phyloP scores from a whole-genome alignment of 2,113 vertebrate species.

The Noturus placidus region DNA sequence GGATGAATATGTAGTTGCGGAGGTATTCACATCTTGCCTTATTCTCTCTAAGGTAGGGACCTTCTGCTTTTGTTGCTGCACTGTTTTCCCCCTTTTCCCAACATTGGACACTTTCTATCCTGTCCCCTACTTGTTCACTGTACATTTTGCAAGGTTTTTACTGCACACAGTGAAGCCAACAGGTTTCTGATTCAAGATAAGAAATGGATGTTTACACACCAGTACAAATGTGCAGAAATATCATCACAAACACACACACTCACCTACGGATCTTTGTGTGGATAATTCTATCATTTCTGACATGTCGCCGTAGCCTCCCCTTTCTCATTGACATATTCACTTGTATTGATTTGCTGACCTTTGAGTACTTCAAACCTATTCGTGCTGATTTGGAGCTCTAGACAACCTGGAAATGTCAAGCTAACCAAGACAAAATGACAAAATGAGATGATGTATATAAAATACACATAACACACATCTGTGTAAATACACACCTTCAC shows the following conservation, averaged over 20 bases:
- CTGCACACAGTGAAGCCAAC: not conserved
- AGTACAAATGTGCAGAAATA: not conserved
- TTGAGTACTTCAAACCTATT: conserved; percentile 29
- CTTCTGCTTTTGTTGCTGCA: not conserved
- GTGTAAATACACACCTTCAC: conserved; percentile 10
- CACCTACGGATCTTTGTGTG: not conserved
- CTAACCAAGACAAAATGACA: conserved; percentile 15
- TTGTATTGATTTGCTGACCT: conserved; percentile 38
- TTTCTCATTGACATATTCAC: conserved; percentile 37
- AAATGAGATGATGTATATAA: conserved; percentile 1
- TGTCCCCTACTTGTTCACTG: not conserved
- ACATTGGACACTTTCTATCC: not conserved
- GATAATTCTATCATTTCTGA: conserved; percentile 16
- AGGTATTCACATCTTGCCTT: not conserved
- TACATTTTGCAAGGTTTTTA: not conserved
- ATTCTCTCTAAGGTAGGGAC: not conserved
- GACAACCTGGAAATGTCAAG: conserved; percentile 50
- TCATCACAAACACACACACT: not conserved
- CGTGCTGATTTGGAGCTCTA: conserved; percentile 17
- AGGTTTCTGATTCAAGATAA: not conserved
- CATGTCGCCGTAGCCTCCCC: not conserved
- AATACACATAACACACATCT: not conserved
- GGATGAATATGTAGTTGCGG: not conserved
- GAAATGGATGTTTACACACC: not conserved
- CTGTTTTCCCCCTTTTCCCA: not conserved